phyloP scores from a whole-genome alignment of 2,113 vertebrate species.

The Callithrix jacchus region DNA sequence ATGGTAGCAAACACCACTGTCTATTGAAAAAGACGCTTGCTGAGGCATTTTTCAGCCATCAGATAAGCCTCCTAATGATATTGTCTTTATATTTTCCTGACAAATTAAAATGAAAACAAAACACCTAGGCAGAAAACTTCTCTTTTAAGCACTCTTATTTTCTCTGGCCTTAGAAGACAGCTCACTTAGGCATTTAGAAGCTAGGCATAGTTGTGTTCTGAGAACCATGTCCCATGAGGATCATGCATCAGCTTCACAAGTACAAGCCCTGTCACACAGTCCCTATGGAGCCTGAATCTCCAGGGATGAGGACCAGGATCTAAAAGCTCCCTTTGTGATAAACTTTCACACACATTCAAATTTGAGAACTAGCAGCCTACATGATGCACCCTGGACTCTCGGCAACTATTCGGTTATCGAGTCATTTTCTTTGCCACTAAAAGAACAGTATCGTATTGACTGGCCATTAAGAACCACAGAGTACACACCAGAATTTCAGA shows the following conservation, averaged over 20 bases:
- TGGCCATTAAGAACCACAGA: not conserved
- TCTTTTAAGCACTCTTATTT: not conserved
- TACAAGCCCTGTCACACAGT: accelerated
- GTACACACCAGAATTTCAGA: not conserved
- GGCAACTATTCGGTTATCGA: not conserved
- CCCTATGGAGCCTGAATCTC: not conserved
- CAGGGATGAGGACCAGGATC: not conserved
- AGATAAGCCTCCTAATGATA: not conserved
- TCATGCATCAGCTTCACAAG: not conserved
- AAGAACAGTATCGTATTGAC: not conserved
- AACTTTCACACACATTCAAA: not conserved
- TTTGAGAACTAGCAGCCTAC: not conserved
- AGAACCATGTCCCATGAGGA: not conserved
- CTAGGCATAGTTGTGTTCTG: not conserved
- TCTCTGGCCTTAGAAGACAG: not conserved
- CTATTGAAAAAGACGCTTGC: not conserved
- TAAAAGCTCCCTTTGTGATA: not conserved
- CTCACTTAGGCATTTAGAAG: not conserved
- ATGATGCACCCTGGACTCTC: not conserved
- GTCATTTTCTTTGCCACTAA: not conserved
- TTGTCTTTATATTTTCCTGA: not conserved
- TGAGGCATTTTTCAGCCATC: not conserved
- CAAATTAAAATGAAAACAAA: not conserved
- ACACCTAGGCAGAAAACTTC: not conserved
- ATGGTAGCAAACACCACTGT: not conserved